Evolutionary conservation across 2,888 invertebrate genomes (phyloP), one percentile per base, ranked within the genome.

Genomic region (Elaeidobius kamerunicus): DNA sequence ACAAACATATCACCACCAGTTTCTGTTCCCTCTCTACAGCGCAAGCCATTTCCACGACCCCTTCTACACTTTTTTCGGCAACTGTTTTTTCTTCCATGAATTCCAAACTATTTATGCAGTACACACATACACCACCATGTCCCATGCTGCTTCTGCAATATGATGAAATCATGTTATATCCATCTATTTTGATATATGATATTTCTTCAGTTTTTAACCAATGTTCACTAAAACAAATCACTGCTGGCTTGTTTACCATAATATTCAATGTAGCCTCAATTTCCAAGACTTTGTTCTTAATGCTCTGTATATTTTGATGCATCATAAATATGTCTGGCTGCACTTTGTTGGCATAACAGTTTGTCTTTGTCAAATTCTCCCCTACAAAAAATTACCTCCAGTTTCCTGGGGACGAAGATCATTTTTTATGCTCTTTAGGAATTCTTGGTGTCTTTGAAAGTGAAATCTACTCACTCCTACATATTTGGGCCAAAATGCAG

Each of bases 351-450:
- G n/a, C n/a, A n/a, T n/a, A n/a, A n/a, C n/a, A n/a, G n/a, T n/a
- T n/a, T n/a, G n/a, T n/a, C n/a, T n/a, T n/a, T n/a, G n/a, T n/a
- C n/a, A n/a, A n/a, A n/a, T n/a, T n/a, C n/a, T n/a, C n/a, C n/a
- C 23, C 9, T 23, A 23, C 9, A 23, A 23, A 23, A 23, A 23
- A 23, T 23, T 23, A 23, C 23, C 23, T 23, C 23, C 23, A 6
- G 5, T 23, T 23, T 23, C 5, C 23, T 23, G 23, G 4, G 9
- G n/a, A n/a, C n/a, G 5, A 6, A 23, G 5, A 11, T 35, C 15
- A n/a, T 2, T 14, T 43, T 30, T 5, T 2, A n/a, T 63, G 12
- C 28, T 32, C 9, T 14, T 17, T 38, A 20, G 17, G 11, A 11
- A 46, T 9, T 18, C 18, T 14, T 34, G 7, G 14, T 15, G 16